Percentiles rank a stretch among this genome's conserved stretches.
phyloP scores from a whole-genome alignment of 2,113 vertebrate genomes.

The Lonchura striata region DNA sequence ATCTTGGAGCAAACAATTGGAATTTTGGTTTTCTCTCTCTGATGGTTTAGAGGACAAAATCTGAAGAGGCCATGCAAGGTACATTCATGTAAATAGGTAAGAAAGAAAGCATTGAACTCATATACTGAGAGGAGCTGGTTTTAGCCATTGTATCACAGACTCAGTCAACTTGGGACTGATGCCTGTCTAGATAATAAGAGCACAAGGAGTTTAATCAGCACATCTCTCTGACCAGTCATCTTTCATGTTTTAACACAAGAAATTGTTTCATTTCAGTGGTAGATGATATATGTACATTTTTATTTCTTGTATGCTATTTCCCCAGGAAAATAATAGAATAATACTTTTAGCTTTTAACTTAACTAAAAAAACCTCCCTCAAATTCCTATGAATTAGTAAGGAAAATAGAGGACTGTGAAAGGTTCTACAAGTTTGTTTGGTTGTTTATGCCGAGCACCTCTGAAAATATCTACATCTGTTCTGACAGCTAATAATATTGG shows the following conservation, averaged over 20 bases:
- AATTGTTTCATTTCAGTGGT: not conserved
- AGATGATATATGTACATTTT: not conserved
- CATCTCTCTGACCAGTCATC: not conserved
- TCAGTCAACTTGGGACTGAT: not conserved
- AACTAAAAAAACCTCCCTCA: not conserved
- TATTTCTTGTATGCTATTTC: not conserved
- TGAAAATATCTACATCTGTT: not conserved
- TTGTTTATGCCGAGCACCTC: not conserved
- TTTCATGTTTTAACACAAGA: not conserved
- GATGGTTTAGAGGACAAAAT: not conserved
- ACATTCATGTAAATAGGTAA: not conserved
- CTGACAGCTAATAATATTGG: not conserved
- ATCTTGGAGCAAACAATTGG: not conserved
- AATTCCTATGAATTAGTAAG: not conserved
- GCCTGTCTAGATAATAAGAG: not conserved
- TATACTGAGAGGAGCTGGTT: not conserved
- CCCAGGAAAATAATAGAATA: not conserved
- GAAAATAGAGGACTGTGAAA: not conserved
- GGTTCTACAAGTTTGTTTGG: not conserved
- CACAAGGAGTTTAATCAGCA: not conserved
- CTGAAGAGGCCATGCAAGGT: not conserved
- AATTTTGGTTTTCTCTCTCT: not conserved
- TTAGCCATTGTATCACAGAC: not conserved
- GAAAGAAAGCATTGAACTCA: not conserved
- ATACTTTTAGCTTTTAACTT: not conserved